phyloP scores from a whole-genome alignment of 2,888 invertebrate species.

The Drosophila anomelani region DNA sequence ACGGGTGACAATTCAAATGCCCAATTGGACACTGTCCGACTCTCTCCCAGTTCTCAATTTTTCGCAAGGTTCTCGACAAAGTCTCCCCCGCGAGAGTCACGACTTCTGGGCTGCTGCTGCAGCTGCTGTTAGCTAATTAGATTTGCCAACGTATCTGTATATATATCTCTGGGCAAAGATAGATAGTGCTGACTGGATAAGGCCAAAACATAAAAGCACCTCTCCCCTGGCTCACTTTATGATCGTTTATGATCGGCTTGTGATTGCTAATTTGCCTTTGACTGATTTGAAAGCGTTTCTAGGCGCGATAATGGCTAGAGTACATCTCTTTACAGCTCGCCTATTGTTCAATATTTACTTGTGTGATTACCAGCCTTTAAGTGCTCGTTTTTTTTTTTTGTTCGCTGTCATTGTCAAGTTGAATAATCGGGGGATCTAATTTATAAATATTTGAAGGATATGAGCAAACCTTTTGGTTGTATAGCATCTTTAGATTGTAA shows the following conservation, averaged over 20 bases:
- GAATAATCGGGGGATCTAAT: constrained; percentile 30
- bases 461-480: constrained; percentile 1
- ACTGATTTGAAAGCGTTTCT: constrained; percentile 40
- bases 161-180: constrained; percentile 4
- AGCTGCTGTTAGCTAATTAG: constrained; percentile 60
- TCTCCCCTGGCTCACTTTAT: constrained; percentile 1
- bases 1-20: constrained; percentile 68
- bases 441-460: background rate
- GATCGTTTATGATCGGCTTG: constrained; percentile 42
- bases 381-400: constrained; percentile 30
- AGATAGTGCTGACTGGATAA: constrained; percentile 20
- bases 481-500: background rate
- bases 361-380: constrained; percentile 39
- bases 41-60: constrained; percentile 28
- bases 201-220: constrained; percentile 23
- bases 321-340: constrained; percentile 27
- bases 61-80: constrained; percentile 44
- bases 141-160: constrained; percentile 53
- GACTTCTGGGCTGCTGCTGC: constrained; percentile 27
- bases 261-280: constrained; percentile 38
- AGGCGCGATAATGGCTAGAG: constrained; percentile 14
- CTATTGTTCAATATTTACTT: constrained; percentile 31
- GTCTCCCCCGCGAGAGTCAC: constrained; percentile 18
- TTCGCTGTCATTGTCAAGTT: constrained; percentile 33
- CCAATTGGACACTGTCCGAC: constrained; percentile 43